These are phyloP conservation scores for Serrognathus titanus DNA, from an alignment of 2,888 invertebrate genomes.

Conservation along the genomic window DNA sequence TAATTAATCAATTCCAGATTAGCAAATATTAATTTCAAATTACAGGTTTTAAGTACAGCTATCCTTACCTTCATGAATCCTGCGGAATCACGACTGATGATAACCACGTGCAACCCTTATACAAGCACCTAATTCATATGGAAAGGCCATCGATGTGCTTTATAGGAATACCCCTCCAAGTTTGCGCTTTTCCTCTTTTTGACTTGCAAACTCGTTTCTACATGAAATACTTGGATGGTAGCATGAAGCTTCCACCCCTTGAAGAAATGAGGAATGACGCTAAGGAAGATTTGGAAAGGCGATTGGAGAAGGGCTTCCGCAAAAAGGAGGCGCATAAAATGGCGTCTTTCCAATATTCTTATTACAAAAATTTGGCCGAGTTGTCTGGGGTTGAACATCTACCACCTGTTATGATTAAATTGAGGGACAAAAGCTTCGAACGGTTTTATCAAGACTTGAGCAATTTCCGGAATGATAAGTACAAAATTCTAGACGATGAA, in stretches of 20 bases:
- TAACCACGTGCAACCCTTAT: conserved; percentile 66
- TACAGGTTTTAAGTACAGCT: conserved; percentile 66
- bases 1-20: neutral
- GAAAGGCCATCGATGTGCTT: conserved; percentile 72
- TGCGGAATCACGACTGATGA: conserved; percentile 61
- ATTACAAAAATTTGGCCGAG: conserved; percentile 67
- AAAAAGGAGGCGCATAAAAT: conserved; percentile 75
- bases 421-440: conserved; percentile 63
- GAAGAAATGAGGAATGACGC: conserved; percentile 62
- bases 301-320: conserved; percentile 62
- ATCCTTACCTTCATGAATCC: conserved; percentile 64
- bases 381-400: conserved; percentile 60
- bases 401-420: conserved; percentile 64
- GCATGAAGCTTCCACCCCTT: conserved; percentile 58
- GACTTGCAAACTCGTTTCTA: conserved; percentile 67
- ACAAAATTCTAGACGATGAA: conserved; percentile 63
- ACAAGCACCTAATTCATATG: conserved; percentile 76
- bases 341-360: conserved; percentile 69
- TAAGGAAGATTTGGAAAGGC: conserved; percentile 53
- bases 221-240: conserved; percentile 58
- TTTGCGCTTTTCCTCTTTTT: conserved; percentile 66
- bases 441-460: conserved; percentile 59
- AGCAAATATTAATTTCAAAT: neutral
- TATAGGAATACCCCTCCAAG: conserved; percentile 68
- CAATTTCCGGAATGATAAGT: conserved; percentile 63